Evolutionary conservation across 2,888 invertebrate species (phyloP).

Genomic region (Drepanosiphum platanoidis): DNA sequence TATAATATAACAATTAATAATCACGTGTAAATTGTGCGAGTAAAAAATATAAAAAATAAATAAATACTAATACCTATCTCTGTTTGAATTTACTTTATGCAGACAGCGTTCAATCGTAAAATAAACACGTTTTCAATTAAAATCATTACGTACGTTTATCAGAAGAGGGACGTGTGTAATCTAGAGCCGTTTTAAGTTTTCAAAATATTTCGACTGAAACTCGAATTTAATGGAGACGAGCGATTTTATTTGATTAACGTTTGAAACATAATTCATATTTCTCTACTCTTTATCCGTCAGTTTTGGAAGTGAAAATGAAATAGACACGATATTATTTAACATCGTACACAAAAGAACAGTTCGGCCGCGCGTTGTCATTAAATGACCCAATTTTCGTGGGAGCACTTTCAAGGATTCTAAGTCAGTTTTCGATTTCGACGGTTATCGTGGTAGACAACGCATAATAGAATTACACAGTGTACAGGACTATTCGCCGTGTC

Average conservation of each 20-base stretch:
- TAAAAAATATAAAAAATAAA: too few species aligned
- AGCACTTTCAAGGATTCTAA: conserved; percentile 11
- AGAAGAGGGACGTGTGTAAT: neutral
- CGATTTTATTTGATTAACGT: neutral
- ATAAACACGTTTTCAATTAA: neutral
- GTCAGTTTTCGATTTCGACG: conserved; percentile 11
- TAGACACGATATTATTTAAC: neutral
- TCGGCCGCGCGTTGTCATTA: neutral
- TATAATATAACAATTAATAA: neutral
- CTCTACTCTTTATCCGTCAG: neutral
- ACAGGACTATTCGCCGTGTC: too few species aligned
- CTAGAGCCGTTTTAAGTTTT: neutral
- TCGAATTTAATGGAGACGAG: neutral
- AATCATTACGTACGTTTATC: neutral
- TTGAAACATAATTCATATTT: too few species aligned
- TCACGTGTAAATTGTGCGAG: too few species aligned
- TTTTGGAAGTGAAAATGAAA: neutral
- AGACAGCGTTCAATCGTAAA: neutral
- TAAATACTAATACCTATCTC: neutral
- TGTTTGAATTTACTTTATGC: neutral
- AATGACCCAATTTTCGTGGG: neutral
- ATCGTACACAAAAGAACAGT: neutral
- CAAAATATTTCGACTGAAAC: neutral
- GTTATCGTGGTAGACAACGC: too few species aligned
- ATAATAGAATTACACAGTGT: too few species aligned